Conservation (phyloP, 2,113 vertebrate genomes). For the Cheirogaleus medius region DNA sequence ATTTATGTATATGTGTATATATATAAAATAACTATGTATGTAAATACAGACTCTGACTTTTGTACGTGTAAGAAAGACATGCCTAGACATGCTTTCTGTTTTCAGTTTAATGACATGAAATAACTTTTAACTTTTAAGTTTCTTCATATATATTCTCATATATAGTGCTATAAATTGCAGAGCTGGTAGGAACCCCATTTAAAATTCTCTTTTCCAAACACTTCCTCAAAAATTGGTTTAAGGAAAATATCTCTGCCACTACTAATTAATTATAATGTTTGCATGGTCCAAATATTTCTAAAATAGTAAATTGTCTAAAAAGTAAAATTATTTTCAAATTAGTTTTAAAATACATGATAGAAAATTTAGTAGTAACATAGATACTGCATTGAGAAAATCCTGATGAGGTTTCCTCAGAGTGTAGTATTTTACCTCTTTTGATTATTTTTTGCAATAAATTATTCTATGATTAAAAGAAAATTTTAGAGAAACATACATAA, state of each 20-base stretch:
- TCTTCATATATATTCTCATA: neutral
- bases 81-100: neutral
- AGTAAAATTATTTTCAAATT: conserved; percentile 30
- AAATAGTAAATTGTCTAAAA: neutral
- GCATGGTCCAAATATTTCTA: neutral
- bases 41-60: conserved; percentile 9
- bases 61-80: neutral
- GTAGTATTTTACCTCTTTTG: neutral
- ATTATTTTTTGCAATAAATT: conserved; percentile 7
- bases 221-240: conserved; percentile 17
- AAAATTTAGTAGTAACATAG: conserved; percentile 27
- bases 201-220: neutral
- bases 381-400: neutral
- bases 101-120: neutral
- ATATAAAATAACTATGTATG: neutral
- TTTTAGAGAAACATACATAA: neutral
- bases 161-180: neutral
- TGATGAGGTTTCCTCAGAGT: neutral
- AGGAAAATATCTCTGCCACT: neutral
- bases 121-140: neutral
- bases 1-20: neutral
- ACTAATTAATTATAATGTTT: neutral
- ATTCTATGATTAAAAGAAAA: conserved; percentile 15
- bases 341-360: conserved; percentile 1
- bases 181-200: neutral